Evolutionary conservation across 1,140 invertebrate species (phyloP).

Genomic region (Rhynchophorus ferrugineus): DNA sequence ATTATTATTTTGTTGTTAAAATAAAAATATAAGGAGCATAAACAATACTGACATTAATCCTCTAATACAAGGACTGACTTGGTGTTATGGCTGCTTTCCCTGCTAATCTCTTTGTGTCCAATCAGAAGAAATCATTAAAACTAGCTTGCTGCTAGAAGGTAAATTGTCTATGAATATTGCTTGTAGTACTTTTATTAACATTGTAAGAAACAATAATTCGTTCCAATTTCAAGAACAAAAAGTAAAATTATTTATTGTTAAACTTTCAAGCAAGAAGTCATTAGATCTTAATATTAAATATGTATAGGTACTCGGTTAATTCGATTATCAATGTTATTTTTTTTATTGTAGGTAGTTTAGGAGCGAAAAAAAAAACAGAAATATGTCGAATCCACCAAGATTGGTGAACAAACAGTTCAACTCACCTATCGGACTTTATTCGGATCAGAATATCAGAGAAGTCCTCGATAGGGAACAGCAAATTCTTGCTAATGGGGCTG

Average conservation of each 20-base stretch:
- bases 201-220: too few species aligned
- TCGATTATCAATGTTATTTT: slow-evolving; percentile 6
- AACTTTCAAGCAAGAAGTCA: not conserved
- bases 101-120: not conserved
- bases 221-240: too few species aligned
- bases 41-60: not conserved
- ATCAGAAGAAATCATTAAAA: too few species aligned
- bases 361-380: slow-evolving; percentile 24
- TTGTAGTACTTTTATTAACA: too few species aligned
- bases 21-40: slow-evolving; percentile 1
- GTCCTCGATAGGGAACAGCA: slow-evolving; percentile 70
- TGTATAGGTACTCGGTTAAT: slow-evolving; percentile 1
- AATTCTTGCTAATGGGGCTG: slow-evolving; percentile 64
- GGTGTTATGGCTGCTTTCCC: not conserved
- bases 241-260: not conserved
- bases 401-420: slow-evolving; percentile 84
- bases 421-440: slow-evolving; percentile 80
- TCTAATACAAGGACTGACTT: not conserved
- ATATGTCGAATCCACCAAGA: slow-evolving; percentile 34
- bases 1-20: too few species aligned
- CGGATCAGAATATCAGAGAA: slow-evolving; percentile 70
- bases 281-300: slow-evolving; percentile 1
- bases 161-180: too few species aligned
- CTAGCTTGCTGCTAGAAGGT: too few species aligned
- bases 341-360: slow-evolving; percentile 27